Conservation (phyloP, 2,888 invertebrate species). For the Strigamia transsilvanica region DNA sequence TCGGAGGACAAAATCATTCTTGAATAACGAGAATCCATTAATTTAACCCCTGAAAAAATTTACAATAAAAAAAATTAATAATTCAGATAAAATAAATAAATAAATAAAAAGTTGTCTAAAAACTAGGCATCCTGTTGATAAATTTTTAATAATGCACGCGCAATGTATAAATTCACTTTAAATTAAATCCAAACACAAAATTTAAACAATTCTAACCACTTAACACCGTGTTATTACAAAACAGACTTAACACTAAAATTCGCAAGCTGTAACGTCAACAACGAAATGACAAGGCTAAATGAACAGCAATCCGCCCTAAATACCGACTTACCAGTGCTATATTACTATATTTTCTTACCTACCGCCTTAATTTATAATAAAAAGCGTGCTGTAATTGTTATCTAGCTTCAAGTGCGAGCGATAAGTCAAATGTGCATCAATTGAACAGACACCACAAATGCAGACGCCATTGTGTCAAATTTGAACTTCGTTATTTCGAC, state of each 20-base stretch:
- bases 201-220: background rate
- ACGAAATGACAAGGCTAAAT: constrained; percentile 22
- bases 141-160: background rate
- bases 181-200: background rate
- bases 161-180: background rate
- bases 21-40: background rate
- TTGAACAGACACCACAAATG: constrained; percentile 25
- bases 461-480: constrained; percentile 54
- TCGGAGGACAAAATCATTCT: background rate
- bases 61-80: background rate
- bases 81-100: too few species aligned
- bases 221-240: background rate
- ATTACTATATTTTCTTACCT: background rate
- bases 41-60: background rate
- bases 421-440: background rate
- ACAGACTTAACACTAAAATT: constrained; percentile 7
- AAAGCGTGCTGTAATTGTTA: constrained; percentile 12
- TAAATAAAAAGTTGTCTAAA: background rate
- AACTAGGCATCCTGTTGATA: background rate
- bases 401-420: background rate
- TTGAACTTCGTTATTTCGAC: constrained; percentile 6
- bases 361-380: background rate
- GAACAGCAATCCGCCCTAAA: background rate
- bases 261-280: constrained; percentile 32
- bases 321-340: background rate